Base-by-base conservation (phyloP, 2,113 vertebrate species). In the Cavia porcellus region DNA sequence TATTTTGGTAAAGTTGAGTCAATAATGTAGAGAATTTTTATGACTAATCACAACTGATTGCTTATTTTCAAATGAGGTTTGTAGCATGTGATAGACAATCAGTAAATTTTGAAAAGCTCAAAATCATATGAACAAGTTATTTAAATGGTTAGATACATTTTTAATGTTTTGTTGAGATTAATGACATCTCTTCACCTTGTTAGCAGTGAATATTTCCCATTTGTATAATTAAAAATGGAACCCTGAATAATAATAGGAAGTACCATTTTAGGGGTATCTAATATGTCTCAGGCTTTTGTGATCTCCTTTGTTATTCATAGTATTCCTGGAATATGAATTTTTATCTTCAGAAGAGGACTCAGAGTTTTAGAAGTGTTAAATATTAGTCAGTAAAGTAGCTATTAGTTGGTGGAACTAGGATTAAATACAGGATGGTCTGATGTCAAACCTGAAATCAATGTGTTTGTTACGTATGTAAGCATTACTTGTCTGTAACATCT, bases 181-280 rank as follows among this genome's bases (percentile, higher is more conserved):
- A 9, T 92, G 50, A 0, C 32, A 62, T 70, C 15, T 91, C 12
- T 80, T 91, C 57, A 52, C 6, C 7, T 52, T 38, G 15, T 80
- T 66, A 80, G 75, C 83, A 57, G 3, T 19, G 5, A 75, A 35
- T 42, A 12, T 79, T 92, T 94, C 3, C 50, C 42, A 80, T 5
- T 90, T 86, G 6, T 85, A 7, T 52, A 90, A 74, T 90, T 94
- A 38, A 89, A 89, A 95, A 85, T 12, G 84, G 92, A 95, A 45
- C 7, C 13, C 32, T 57, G 42, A 79, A 52, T 74, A 87, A 59
- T 88, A 93, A 61, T 28, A 61, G 45, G 10, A 92, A 12, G 38
- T 89, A 57, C 12, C 32, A 79, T 89, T 62, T 59, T 5, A 35
- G 25, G 24, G 17, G 20, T 1, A 61, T 10, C 22, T 6, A 25